Conservation (phyloP, 1,140 invertebrate genomes). For the Drosophila pachea region DNA sequence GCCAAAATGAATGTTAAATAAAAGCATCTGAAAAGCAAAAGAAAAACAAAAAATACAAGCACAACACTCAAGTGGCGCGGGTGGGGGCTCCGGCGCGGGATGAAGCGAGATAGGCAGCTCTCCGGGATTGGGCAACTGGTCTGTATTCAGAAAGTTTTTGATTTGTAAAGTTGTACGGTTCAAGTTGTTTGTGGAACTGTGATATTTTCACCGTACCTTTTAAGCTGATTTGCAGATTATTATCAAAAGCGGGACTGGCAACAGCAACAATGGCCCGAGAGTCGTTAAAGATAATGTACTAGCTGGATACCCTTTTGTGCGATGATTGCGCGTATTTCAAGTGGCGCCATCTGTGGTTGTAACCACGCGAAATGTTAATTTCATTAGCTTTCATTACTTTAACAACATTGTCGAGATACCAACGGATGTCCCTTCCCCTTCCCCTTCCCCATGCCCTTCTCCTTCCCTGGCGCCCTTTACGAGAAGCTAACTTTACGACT, state of each 20-base stretch:
- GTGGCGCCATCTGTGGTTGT: constrained; percentile 16
- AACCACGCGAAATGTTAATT: constrained; percentile 2
- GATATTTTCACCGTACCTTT: constrained; percentile 47
- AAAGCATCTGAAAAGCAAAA: constrained; percentile 18
- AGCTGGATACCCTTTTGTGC: constrained; percentile 22
- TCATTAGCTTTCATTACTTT: constrained; percentile 14
- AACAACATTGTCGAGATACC: constrained; percentile 1
- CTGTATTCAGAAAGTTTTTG: constrained; percentile 53
- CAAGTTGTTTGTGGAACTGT: constrained; percentile 36
- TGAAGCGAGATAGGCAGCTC: neutral
- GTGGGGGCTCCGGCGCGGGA: neutral
- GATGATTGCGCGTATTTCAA: neutral
- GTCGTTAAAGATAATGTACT: constrained; percentile 30
- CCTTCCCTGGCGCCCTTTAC: too few relatives aligned
- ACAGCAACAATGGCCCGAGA: constrained; percentile 11
- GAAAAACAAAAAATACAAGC: neutral
- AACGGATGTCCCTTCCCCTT: too few relatives aligned
- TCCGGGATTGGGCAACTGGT: neutral
- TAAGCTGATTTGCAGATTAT: constrained; percentile 70
- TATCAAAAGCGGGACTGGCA: constrained; percentile 30
- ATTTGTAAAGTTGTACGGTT: constrained; percentile 54
- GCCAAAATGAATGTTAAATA: constrained; percentile 42
- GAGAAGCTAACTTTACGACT: too few relatives aligned
- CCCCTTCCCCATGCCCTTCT: too few relatives aligned
- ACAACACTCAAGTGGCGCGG: constrained; percentile 9